Evolutionary conservation across 2,888 invertebrate species (phyloP), one percentile per base, ranked within the genome.

Genomic region (Patella ulyssiponensis): DNA sequence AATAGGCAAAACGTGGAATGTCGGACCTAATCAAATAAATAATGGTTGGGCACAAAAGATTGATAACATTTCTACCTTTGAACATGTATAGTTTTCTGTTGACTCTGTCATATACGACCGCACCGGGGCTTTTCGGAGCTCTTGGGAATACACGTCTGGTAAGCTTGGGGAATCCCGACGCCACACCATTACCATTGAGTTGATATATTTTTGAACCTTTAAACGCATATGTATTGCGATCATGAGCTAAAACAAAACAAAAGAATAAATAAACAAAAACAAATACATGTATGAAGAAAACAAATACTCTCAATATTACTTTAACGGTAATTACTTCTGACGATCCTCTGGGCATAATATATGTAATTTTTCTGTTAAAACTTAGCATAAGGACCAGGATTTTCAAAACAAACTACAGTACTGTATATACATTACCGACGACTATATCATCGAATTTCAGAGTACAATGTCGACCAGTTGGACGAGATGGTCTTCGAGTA

Each of bases 1-100:
- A 44, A 44, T 44, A 44, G 0, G 44, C 7, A 44, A 44, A 44
- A 44, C 33, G 33, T 4, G 33, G 33, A 33, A 33, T 33, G 33
- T 33, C 33, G 44, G 7, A 44, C 44, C 7, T 7, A 44, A 44
- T 44, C 44, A 44, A 44, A 44, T 44, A 44, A 7, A 44, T 9
- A 44, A 44, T 44, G 9, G 44, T 44, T 9, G 11, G 11, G 23
- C 2, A 23, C 1, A 7, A 64, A 64, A 5, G 12, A 7, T 2
- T 23, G 14, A 64, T 12, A 12, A 70, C 51, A 44, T 17, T 20
- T 71, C 23, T 77, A 90, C 90, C 88, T 86, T 90, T 90, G 77
- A 90, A 90, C 71, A 90, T 83, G 76, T 88, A 90, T 15, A 88
- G 83, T 58, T 86, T 85, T 14, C 86, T 77, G 15, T 83, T 78